These are phyloP conservation scores for Staurois parvus DNA, from an alignment of 2,797 vertebrate species.

Conservation along the genomic window DNA sequence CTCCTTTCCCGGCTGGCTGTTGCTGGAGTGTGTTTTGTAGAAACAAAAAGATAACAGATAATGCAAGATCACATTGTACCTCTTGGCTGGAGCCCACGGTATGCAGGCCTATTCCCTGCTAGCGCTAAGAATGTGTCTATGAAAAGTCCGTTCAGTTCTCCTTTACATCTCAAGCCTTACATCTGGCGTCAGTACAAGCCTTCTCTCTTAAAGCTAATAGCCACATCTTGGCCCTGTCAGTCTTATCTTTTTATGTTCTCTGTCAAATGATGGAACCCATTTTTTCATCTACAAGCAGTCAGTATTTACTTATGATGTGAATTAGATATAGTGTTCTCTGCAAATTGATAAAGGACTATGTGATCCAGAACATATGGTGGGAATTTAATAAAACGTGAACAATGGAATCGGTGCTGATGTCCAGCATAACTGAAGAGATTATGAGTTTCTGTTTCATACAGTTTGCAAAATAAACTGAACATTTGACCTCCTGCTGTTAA, in stretches of 20 bases:
- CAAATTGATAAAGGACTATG: background rate
- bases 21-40: slow-evolving; percentile 45
- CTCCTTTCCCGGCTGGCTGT: slow-evolving; percentile 48
- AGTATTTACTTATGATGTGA: background rate
- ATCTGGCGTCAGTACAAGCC: slow-evolving; percentile 27
- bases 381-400: background rate
- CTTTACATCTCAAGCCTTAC: slow-evolving; percentile 9
- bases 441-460: background rate
- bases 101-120: slow-evolving; percentile 30
- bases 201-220: slow-evolving; percentile 30
- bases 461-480: background rate
- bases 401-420: background rate
- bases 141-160: slow-evolving; percentile 15
- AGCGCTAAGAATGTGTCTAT: slow-evolving; percentile 31
- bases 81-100: slow-evolving; percentile 43
- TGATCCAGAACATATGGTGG: background rate
- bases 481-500: background rate
- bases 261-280: slow-evolving; percentile 23
- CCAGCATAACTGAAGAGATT: background rate
- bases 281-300: background rate
- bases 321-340: background rate
- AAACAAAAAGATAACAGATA: slow-evolving; percentile 57
- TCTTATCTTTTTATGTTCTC: slow-evolving; percentile 35
- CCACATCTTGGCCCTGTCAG: slow-evolving; percentile 20
- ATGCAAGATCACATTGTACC: slow-evolving; percentile 52